Evolutionary conservation across 2,797 vertebrate species (phyloP), one percentile per base, ranked within the genome.

Genomic region (Manis javanica): DNA sequence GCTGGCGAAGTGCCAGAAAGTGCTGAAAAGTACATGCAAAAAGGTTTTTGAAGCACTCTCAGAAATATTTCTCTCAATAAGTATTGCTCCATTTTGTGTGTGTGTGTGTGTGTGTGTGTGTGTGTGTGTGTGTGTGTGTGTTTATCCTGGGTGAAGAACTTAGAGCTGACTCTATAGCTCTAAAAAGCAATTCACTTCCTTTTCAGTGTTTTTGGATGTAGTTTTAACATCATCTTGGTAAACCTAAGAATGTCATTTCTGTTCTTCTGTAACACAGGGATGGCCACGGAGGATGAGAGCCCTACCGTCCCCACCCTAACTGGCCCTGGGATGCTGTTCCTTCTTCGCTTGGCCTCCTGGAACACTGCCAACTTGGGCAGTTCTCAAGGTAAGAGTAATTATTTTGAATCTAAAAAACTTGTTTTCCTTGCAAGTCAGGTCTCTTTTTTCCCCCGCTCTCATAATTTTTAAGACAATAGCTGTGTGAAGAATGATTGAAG

Each of bases 401-500:
- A 69, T 10, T 61, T 90, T 83, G 91, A 75, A 71, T 24, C 78
- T 63, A 29, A 31, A 49, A 95, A 93, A 87, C 2, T 77, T 79
- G 24, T 49, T 91, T 84, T 74, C 19, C 31, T 51, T 69, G 9
- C 5, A 79, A 90, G 46, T 92, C 42, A 94, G 42, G 26, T 42
- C 75, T 26, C 87, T 72, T 46, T 77, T 39, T 55, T 26, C 9
- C 21, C 13, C 42, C 7, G 31, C 13, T 26, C 3, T 24, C 31
- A 11, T 31, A 7, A 24, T 84, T 90, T 71, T 90, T 26, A 77
- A 14, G 13, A n/a, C 53, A 15, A 29, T 49, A 31, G 1, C 26
- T 71, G 9, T 59, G 49, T 91, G 85, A 7, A 24, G 29, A 81
- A 64, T 31, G 16, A 14, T 51, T 77, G 55, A 69, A 16, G 16